Evolutionary conservation across 2,888 invertebrate species (phyloP), one percentile per base, ranked within the genome.

Genomic region (Ceriagrion tenellum): DNA sequence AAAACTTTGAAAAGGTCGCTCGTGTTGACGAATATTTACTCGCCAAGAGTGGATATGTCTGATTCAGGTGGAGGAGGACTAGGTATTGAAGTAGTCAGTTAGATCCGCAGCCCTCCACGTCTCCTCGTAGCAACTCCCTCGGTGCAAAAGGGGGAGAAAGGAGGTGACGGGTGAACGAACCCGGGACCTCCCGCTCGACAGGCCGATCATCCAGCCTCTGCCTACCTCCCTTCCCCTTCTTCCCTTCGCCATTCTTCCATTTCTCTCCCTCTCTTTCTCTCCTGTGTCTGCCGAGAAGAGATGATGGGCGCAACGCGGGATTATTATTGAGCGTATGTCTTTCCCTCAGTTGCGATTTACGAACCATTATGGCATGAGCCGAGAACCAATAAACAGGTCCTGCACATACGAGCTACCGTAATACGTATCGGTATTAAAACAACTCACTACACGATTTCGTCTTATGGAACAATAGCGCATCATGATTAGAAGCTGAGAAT

Each of bases 141-240:
- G 30, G 35, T 26, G 2, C 55, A 88, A 40, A 55, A 59, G 30
- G 90, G 55, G 16, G 47, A 4, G 47, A 47, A 47, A 8, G 23
- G 90, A 56, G 56, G 90, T 55, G 59, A 35, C 35, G 63, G 63
- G 91, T 69, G 91, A 91, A 91, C 91, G 91, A 91, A 91, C 91
- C 91, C 91, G 59, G 40, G 91, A 91, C 91, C 91, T 12, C 40
- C 91, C n/a, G 69, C n/a, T n/a, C 91, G 35, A 63, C 91, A 30
- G 63, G 63, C 91, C 91, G 91, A 91, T 91, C 91, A 35, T 20
- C 56, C 91, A 23, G 47, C 55, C 63, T 26, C n/a, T 56, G 90
- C 56, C 90, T 56, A 6, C 90, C 30, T 23, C 16, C 40, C 91
- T 35, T 23, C 63, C 63, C 63, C 63, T 35, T 91, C 63, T 35